These are phyloP conservation scores for Baccha elongata DNA, from an alignment of 2,888 invertebrate genomes.

Conservation along the genomic window DNA sequence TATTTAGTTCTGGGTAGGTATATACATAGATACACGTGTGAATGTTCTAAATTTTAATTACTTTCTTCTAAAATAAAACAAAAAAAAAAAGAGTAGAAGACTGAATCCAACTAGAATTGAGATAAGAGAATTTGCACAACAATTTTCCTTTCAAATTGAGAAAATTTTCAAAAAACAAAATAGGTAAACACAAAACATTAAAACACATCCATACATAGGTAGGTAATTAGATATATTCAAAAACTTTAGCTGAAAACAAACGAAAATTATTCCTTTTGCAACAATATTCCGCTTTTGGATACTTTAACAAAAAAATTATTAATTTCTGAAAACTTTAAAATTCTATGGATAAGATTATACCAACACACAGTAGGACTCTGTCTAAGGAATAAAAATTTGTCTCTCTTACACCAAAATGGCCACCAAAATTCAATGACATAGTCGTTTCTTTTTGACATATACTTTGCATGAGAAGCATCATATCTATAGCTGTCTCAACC, in stretches of 20 bases:
- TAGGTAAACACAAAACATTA: neutral
- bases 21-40: constrained; percentile 29
- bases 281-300: constrained; percentile 55
- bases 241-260: constrained; percentile 19
- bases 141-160: constrained; percentile 7
- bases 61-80: constrained; percentile 18
- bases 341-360: constrained; percentile 10
- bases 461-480: accelerated
- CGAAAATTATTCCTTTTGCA: constrained; percentile 33
- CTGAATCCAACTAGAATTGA: neutral
- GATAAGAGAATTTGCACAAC: neutral
- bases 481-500: constrained; percentile 34
- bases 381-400: neutral
- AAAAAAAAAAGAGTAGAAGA: neutral
- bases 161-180: constrained; percentile 3
- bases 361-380: constrained; percentile 29
- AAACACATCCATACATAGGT: constrained; percentile 2
- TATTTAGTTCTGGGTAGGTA: constrained; percentile 22
- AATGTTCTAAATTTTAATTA: constrained; percentile 32
- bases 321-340: constrained; percentile 58
- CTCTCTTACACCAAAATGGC: constrained; percentile 69
- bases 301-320: constrained; percentile 58
- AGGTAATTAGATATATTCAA: too few species aligned
- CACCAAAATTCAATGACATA: constrained; percentile 2
- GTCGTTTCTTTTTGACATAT: neutral